A percentile compares a stretch with the other conserved stretches of the same genome.
These are phyloP conservation scores for Hypothenemus hampei DNA, from an alignment of 1,140 invertebrate species.

Conservation along the genomic window DNA sequence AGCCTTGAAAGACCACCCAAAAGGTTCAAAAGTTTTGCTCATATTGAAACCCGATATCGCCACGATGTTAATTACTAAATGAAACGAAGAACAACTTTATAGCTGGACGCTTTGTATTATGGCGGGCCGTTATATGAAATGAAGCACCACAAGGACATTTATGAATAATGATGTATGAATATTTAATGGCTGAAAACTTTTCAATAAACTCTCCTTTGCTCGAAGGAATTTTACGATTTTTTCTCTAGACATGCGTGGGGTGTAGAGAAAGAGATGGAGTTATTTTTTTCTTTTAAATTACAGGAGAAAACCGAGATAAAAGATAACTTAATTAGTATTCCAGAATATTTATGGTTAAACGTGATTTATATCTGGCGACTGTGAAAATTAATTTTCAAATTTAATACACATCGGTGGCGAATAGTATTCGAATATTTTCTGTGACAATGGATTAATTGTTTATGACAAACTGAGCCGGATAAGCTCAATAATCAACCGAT, in stretches of 20 bases:
- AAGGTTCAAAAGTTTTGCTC: conserved; percentile 4
- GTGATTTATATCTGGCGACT: conserved; percentile 1
- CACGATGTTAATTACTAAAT: neutral
- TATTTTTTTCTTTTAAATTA: conserved; percentile 5
- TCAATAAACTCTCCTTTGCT: neutral
- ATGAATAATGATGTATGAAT: neutral
- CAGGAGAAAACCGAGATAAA: neutral
- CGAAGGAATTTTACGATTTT: neutral
- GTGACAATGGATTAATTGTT: neutral
- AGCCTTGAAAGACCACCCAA: conserved; percentile 15
- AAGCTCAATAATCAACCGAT: neutral
- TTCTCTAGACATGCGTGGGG: neutral
- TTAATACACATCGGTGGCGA: neutral
- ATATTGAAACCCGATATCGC: conserved; percentile 5
- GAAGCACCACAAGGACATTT: no score
- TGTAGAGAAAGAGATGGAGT: neutral
- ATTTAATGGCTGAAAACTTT: neutral
- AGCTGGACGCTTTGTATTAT: neutral
- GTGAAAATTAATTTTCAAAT: neutral
- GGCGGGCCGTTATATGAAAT: neutral
- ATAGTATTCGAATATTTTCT: neutral
- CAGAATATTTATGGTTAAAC: conserved; percentile 4
- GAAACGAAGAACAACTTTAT: neutral
- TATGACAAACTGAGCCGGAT: neutral
- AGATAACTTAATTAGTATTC: conserved; percentile 17